These are phyloP conservation scores for Ellobium chinense DNA, from an alignment of 2,888 invertebrate species.

Conservation along the genomic window DNA sequence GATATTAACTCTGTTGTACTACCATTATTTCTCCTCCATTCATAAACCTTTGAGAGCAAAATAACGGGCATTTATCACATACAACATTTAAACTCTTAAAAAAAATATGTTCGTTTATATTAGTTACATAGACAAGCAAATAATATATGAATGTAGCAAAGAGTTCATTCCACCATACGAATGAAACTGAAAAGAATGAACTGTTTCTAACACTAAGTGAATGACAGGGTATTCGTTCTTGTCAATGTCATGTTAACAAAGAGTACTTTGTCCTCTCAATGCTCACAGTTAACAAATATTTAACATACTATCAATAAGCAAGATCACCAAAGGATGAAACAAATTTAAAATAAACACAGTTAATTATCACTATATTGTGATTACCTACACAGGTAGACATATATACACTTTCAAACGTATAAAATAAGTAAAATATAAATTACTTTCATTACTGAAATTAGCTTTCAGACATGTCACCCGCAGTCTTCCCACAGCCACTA, in stretches of 20 bases:
- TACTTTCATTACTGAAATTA: background rate
- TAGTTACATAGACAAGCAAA: background rate
- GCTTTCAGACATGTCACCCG: background rate
- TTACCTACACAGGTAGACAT: background rate
- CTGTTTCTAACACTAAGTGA: background rate
- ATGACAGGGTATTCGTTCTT: background rate
- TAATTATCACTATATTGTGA: background rate
- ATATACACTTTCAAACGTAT: background rate
- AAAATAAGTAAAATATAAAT: background rate
- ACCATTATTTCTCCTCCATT: background rate
- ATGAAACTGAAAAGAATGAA: no score
- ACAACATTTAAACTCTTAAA: background rate
- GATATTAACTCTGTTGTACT: background rate
- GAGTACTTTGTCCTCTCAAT: no score
- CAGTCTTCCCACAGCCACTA: background rate
- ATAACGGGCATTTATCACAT: background rate
- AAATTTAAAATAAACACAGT: background rate
- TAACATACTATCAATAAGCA: background rate
- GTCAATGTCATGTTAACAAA: no score
- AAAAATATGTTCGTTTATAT: background rate
- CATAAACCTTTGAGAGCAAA: background rate
- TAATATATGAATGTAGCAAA: background rate
- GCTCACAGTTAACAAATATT: no score
- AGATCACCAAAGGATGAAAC: background rate
- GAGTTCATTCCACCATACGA: background rate